Evolutionary conservation across 2,113 vertebrate species (phyloP), one percentile per base, ranked within the genome.

Genomic region (Sylvicapra grimmia): DNA sequence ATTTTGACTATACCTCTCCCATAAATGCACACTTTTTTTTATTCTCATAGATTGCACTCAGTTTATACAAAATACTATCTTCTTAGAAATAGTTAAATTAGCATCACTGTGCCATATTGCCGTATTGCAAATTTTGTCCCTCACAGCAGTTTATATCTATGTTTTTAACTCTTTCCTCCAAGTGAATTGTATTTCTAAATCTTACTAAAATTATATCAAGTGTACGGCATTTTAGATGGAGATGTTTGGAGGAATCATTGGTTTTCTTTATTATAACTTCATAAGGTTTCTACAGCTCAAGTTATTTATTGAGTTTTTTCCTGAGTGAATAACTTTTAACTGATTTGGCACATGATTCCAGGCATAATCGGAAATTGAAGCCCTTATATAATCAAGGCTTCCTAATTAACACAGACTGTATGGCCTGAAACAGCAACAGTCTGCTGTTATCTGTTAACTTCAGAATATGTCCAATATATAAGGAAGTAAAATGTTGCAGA

Each of bases 401-500:
- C 96, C 97, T 98, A 96, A 98, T 90, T 85, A 80, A 91, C 77
- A 63, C 72, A 98, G 95, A 84, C 96, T 89, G 53, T 89, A 79
- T 97, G 88, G 49, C 91, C 79, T 1, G 61, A 95, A 51, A 68
- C 94, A 98, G 96, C 87, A 97, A 97, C 92, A 95, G 93, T 97
- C 97, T 98, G 96, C 97, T 98, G 49, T 97, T 98, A 89, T 86
- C 91, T 96, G 82, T 98, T 96, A 98, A 96, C 93, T 97, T 98
- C 95, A 98, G 97, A 98, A 96, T 97, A 91, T 95, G 96, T 89
- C 96, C 95, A 93, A 79, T 92, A 95, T 93, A 96, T 23, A 83
- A 90, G 51, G 91, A 97, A 97, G 65, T 54, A 63, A 75, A 93
- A 97, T 93, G 14, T 53, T 92, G 91, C 95, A 97, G 98, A 96